Evolutionary conservation across 2,888 invertebrate species (phyloP).

Genomic region (Pediacus dermestoides): DNA sequence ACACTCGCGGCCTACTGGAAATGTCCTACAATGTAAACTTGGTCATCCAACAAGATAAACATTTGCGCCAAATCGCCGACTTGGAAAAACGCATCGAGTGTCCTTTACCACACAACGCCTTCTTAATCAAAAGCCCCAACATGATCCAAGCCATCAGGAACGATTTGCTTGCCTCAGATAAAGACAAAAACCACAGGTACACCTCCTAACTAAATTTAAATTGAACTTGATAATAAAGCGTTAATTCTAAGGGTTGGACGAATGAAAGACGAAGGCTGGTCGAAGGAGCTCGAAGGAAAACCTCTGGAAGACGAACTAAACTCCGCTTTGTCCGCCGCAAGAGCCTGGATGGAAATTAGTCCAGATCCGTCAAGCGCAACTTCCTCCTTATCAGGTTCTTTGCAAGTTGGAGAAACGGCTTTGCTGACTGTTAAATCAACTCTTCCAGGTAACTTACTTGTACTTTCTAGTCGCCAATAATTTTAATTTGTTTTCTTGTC

Average conservation of each 20-base stretch:
- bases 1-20: slow-evolving; percentile 49
- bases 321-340: slow-evolving; percentile 47
- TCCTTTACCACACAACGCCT: slow-evolving; percentile 55
- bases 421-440: slow-evolving; percentile 63
- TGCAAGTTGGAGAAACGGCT: slow-evolving; percentile 71
- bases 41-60: slow-evolving; percentile 71
- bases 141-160: slow-evolving; percentile 55
- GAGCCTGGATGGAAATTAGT: slow-evolving; percentile 69
- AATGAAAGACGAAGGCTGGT: slow-evolving; percentile 56
- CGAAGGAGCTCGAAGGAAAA: slow-evolving; percentile 48
- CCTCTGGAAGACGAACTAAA: slow-evolving; percentile 39
- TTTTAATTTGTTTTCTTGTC: slow-evolving; percentile 13
- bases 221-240: slow-evolving; percentile 1
- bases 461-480: background rate
- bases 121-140: slow-evolving; percentile 56
- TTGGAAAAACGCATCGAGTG: slow-evolving; percentile 65
- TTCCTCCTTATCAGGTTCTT: slow-evolving; percentile 56
- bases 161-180: slow-evolving; percentile 42
- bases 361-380: slow-evolving; percentile 36
- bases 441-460: slow-evolving; percentile 55
- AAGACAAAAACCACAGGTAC: slow-evolving; percentile 30
- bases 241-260: slow-evolving; percentile 48
- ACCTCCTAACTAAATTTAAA: slow-evolving; percentile 7
- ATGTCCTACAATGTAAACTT: slow-evolving; percentile 65
- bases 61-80: slow-evolving; percentile 70